phyloP scores from a whole-genome alignment of 2,113 vertebrate genomes.

The Damaliscus lunatus region DNA sequence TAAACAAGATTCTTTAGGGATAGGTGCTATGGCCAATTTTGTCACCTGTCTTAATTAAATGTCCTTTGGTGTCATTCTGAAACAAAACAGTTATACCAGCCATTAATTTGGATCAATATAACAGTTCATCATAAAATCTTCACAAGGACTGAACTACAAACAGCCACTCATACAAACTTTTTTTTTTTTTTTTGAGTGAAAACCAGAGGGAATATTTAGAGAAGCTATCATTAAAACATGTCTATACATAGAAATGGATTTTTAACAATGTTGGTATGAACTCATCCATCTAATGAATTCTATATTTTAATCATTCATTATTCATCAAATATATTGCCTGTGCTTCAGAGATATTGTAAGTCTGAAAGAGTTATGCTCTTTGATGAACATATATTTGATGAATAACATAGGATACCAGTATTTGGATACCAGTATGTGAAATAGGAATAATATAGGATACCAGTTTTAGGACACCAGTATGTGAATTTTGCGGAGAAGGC shows the following conservation, averaged over 20 bases:
- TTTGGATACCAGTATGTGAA: neutral
- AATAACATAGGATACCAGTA: neutral
- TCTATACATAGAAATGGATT: neutral
- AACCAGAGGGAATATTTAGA: neutral
- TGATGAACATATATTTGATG: neutral
- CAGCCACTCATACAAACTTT: neutral
- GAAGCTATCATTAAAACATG: neutral
- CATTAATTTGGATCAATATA: neutral
- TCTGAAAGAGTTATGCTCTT: neutral
- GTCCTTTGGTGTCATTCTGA: constrained; percentile 33
- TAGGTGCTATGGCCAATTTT: neutral
- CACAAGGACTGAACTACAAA: neutral
- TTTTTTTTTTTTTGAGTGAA: neutral
- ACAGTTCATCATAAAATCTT: constrained; percentile 32
- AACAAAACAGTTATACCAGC: constrained; percentile 3
- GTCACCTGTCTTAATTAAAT: constrained; percentile 42
- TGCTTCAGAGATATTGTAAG: neutral
- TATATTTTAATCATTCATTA: neutral
- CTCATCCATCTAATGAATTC: neutral
- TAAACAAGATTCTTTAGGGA: constrained; percentile 45
- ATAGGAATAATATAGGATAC: no score
- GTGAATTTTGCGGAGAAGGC: no score
- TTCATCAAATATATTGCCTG: neutral
- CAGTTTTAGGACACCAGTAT: neutral
- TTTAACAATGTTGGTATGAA: neutral